phyloP scores from a whole-genome alignment of 2,113 vertebrate species.

The Microtus richardsoni region DNA sequence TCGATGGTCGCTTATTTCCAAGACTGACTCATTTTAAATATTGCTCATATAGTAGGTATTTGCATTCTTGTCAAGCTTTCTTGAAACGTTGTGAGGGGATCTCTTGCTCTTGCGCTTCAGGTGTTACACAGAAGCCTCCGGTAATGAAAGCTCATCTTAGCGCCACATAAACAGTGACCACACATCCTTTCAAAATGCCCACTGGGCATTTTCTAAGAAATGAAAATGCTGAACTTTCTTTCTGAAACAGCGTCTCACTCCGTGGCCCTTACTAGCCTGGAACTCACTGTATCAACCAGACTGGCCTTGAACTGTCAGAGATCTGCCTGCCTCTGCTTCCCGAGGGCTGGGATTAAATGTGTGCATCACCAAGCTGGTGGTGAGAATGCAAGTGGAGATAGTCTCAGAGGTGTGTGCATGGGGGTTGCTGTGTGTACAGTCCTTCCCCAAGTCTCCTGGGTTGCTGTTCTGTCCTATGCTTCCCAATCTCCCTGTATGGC shows the following conservation, averaged over 20 bases:
- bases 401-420: neutral
- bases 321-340: neutral
- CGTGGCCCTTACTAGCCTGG: neutral
- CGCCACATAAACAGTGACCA: neutral
- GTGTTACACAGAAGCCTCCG: slow-evolving; percentile 44
- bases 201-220: neutral
- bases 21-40: neutral
- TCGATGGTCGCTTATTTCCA: neutral
- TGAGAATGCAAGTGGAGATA: neutral
- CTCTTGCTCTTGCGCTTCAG: neutral
- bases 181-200: neutral
- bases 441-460: rapidly evolving
- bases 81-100: neutral
- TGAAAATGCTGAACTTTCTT: neutral
- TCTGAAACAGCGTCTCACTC: neutral
- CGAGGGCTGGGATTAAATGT: neutral
- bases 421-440: neutral
- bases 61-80: slow-evolving; percentile 18
- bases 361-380: neutral
- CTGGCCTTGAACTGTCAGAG: neutral
- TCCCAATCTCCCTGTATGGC: neutral
- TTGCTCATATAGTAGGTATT: neutral
- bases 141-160: slow-evolving; percentile 5
- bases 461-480: neutral
- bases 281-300: neutral